Conservation (phyloP, 2,888 invertebrate species). For the Apamea epomidion region DNA sequence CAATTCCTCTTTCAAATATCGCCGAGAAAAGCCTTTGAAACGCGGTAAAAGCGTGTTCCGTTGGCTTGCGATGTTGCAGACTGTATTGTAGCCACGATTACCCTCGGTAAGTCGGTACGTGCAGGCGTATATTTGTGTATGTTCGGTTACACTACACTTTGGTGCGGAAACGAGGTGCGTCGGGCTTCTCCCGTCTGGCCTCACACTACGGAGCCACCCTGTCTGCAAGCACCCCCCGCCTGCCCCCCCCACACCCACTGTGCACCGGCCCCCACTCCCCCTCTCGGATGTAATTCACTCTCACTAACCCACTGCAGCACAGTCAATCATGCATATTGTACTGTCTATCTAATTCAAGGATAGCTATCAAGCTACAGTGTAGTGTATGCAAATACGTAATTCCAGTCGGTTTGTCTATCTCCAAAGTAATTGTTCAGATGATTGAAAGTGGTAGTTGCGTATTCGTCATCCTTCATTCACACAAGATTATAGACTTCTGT, state of each 20-base stretch:
- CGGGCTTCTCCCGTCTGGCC: slow-evolving; percentile 88
- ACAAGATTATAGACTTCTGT: neutral
- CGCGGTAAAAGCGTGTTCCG: slow-evolving; percentile 46
- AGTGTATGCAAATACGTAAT: slow-evolving; percentile 40
- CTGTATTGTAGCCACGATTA: slow-evolving; percentile 79
- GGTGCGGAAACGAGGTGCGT: slow-evolving; percentile 88
- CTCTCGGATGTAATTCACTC: slow-evolving; percentile 87
- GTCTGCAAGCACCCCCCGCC: slow-evolving; percentile 81
- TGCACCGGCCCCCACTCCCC: slow-evolving; percentile 70
- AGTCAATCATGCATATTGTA: slow-evolving; percentile 87
- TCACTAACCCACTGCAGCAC: slow-evolving; percentile 90
- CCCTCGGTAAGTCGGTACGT: slow-evolving; percentile 75
- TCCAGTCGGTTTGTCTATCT: slow-evolving; percentile 6
- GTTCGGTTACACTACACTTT: slow-evolving; percentile 76
- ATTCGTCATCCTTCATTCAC: neutral
- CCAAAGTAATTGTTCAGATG: neutral
- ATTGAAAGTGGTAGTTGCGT: neutral
- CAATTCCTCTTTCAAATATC: slow-evolving; percentile 22
- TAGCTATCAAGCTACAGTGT: slow-evolving; percentile 67
- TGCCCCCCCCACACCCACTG: slow-evolving; percentile 70
- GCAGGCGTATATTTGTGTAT: slow-evolving; percentile 73
- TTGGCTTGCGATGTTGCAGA: slow-evolving; percentile 68
- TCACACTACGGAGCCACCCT: slow-evolving; percentile 83
- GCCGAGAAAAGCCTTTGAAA: slow-evolving; percentile 39
- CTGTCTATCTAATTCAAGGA: slow-evolving; percentile 85